Base-by-base conservation (phyloP, 2,888 invertebrate genomes). In the Watsonalla cultraria region DNA sequence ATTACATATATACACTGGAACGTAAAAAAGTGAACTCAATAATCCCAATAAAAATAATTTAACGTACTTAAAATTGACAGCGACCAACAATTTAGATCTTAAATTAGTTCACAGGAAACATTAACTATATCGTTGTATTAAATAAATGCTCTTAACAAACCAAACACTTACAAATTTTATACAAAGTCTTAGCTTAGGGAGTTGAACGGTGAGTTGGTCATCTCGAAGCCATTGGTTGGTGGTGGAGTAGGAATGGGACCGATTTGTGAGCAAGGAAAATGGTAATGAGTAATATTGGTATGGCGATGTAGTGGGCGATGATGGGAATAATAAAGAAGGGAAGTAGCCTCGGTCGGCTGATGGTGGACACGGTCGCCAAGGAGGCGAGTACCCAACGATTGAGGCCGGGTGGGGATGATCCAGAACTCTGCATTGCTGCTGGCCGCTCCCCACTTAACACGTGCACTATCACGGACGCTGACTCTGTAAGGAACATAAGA, bases 391-490 rank as follows among this genome's bases (percentile, higher is more conserved):
- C 68, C 48, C 76, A 78, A n/a, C 77, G 76, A 64, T 81, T 81
- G 37, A 86, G 74, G 45, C 76, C 77, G 2, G 81, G 84, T 0
- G 86, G 82, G 2, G 82, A 76, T 0, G 90, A 83, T 0, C 89
- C 84, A 0, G 90, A 90, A 54, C 91, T 91, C 73, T 93, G 93
- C 93, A 93, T 93, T 47, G 93, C 93, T 37, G 93, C 93, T 57
- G 93, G 93, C 60, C 93, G 85, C 82, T 93, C 93, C 77, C 96
- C 96, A 79, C 96, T 96, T 72, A 96, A 92, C 72, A 96, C 96
- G 90, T 96, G 96, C 61, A 96, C 95, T 75, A 95, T 93, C 72
- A 96, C 95, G 70, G 95, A 95, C 64, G 96, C 96, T 59, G 95
- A 94, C 82, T 96, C 95, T 90, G 93, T 57, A 57, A 51, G 65